phyloP scores from a whole-genome alignment of 2,888 invertebrate species.

The Xylota segnis region DNA sequence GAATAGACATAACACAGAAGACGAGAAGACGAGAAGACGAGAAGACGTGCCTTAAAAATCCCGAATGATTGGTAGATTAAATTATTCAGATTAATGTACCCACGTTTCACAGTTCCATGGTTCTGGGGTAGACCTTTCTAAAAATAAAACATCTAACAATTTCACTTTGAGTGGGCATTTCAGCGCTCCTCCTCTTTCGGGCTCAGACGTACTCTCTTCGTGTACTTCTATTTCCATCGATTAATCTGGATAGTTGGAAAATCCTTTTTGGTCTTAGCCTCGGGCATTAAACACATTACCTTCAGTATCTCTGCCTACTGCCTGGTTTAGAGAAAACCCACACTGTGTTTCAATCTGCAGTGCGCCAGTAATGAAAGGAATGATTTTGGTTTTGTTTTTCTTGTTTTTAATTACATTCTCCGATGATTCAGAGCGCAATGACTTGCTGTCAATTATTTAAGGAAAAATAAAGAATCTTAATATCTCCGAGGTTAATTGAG shows the following conservation, averaged over 20 bases:
- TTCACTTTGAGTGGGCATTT: constrained; percentile 29
- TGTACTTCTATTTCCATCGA: constrained; percentile 37
- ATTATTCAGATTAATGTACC: constrained; percentile 59
- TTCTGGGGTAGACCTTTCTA: constrained; percentile 43
- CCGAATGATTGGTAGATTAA: constrained; percentile 62
- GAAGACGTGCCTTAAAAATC: constrained; percentile 49
- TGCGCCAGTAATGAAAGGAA: constrained; percentile 9
- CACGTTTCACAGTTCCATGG: constrained; percentile 11
- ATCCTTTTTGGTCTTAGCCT: constrained; percentile 27
- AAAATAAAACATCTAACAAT: constrained; percentile 54
- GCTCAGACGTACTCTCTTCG: not conserved
- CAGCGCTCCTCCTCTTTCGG: constrained; percentile 10
- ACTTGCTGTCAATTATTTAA: constrained; percentile 50
- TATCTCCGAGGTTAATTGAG: constrained; percentile 66
- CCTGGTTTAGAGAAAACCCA: constrained; percentile 19
- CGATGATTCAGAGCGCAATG: constrained; percentile 64
- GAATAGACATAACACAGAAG: constrained; percentile 28
- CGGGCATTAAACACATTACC: constrained; percentile 17
- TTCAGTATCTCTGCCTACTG: constrained; percentile 34
- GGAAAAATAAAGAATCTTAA: constrained; percentile 27
- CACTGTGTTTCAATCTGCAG: constrained; percentile 17
- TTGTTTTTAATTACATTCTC: not conserved
- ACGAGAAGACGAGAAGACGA: too few relatives aligned
- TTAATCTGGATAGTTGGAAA: constrained; percentile 50
- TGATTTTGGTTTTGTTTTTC: constrained; percentile 9